Base-by-base conservation (phyloP, 2,113 vertebrate genomes). In the Perccottus glenii region DNA sequence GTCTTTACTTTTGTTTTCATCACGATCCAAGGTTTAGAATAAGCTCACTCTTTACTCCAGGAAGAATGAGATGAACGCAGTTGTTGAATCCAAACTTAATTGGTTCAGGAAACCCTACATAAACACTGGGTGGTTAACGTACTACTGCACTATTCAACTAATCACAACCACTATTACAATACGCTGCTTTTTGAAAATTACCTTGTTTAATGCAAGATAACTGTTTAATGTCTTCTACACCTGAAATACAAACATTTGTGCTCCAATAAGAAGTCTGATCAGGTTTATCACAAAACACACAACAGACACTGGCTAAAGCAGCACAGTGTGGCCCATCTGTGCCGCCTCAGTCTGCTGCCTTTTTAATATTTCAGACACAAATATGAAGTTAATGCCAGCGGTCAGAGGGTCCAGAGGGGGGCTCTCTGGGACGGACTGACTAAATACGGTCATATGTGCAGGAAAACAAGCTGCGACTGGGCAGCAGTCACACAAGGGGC, bases 401-500 rank as follows among this genome's bases (percentile, higher is more conserved):
- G 43, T 33, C 38, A 73, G 43, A 64, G 67, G 60, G 62, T 57
- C 63, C 36, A 60, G 33, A 45, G 51, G 4, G 16, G 73, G 75
- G 78, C 64, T 48, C 32, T 19, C 43, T 61, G 60, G 57, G 50
- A 55, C 58, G 67, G 32, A 61, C 51, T 74, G 77, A 86, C 83
- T 83, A 85, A 85, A 87, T 87, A 75, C 75, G 70, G 81, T 83
- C 85, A 82, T 77, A 55, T 86, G 56, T 67, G 67, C 78, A 76
- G 60, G 81, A 79, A 87, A 84, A 88, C 86, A 86, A 83, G 78
- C 50, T 75, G 75, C 91, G 86, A 86, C 89, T 91, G 85, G 77
- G 75, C 60, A 27, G 56, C 11, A 32, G 73, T 84, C 80, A 78
- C 77, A 89, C 76, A 78, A 79, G 56, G 64, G 80, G 67, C 75